phyloP scores from a whole-genome alignment of 2,888 invertebrate species.

The Hetaerina titia region DNA sequence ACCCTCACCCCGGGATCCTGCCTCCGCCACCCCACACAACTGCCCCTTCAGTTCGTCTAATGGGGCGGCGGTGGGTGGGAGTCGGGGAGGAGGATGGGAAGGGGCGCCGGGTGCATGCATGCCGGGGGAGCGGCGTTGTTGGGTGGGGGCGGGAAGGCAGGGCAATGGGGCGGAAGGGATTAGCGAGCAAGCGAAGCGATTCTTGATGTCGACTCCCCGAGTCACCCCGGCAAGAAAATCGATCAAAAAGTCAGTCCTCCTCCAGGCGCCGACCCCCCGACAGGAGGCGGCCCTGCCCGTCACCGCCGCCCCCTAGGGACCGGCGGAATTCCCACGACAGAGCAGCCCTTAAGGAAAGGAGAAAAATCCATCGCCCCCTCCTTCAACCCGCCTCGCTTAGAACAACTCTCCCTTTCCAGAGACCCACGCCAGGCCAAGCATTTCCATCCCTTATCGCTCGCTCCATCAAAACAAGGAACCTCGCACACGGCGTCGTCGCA shows the following conservation, averaged over 20 bases:
- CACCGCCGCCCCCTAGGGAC: not conserved
- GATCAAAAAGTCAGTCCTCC: constrained; percentile 35
- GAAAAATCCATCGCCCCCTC: not conserved
- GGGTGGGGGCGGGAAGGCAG: not conserved
- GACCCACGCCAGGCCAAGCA: not conserved
- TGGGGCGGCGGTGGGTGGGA: not conserved
- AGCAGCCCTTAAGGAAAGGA: not conserved
- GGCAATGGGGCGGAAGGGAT: constrained; percentile 8
- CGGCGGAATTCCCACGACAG: not conserved
- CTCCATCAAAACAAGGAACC: not conserved
- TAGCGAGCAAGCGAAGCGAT: constrained; percentile 47
- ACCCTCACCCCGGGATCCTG: too few relatives aligned
- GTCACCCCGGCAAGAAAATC: not conserved
- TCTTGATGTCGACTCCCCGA: constrained; percentile 18
- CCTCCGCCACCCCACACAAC: not conserved
- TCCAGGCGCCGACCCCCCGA: not conserved
- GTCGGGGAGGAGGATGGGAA: not conserved
- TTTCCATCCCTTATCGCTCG: constrained; percentile 39
- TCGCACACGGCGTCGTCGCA: not conserved
- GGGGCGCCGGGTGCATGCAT: too few relatives aligned
- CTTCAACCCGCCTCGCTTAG: not conserved
- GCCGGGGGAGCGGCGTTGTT: not conserved
- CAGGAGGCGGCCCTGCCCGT: not conserved
- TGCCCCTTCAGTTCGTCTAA: not conserved
- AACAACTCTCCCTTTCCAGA: not conserved